phyloP scores from a whole-genome alignment of 2,113 vertebrate species.

The Marcusenius ussheri region DNA sequence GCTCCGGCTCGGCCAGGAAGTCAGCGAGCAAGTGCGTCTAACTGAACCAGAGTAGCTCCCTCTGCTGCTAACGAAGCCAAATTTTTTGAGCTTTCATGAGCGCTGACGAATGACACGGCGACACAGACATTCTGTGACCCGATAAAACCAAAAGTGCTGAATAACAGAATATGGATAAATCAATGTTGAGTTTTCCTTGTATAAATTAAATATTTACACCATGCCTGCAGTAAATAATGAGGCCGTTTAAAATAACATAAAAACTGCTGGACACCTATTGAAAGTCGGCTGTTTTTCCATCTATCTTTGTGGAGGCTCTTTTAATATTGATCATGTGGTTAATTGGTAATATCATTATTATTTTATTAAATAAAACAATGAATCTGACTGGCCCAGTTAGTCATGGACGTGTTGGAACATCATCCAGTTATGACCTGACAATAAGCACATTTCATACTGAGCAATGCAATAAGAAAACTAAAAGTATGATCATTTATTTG shows the following conservation, averaged over 20 bases:
- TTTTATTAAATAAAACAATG: neutral
- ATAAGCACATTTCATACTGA: neutral
- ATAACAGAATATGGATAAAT: neutral
- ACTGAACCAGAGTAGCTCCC: slow-evolving; percentile 24
- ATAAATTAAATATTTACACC: slow-evolving; percentile 2
- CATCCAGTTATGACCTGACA: neutral
- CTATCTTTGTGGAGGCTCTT: neutral
- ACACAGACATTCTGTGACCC: neutral
- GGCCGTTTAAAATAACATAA: neutral
- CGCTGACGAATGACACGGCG: neutral
- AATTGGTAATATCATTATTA: neutral
- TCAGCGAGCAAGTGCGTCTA: slow-evolving; percentile 39
- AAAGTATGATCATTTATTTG: neutral
- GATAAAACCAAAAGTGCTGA: neutral
- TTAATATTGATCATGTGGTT: neutral
- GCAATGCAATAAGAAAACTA: neutral
- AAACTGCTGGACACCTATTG: neutral
- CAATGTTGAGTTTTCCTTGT: neutral
- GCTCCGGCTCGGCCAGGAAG: slow-evolving; percentile 40
- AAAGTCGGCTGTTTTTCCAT: neutral
- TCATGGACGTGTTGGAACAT: neutral
- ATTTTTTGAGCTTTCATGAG: slow-evolving; percentile 21
- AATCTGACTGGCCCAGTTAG: neutral
- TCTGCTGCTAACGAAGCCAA: slow-evolving; percentile 41
- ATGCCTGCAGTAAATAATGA: neutral